Percentiles rank a stretch among this genome's conserved stretches.
Conservation (phyloP, 2,797 vertebrate species). For the Falco peregrinus region DNA sequence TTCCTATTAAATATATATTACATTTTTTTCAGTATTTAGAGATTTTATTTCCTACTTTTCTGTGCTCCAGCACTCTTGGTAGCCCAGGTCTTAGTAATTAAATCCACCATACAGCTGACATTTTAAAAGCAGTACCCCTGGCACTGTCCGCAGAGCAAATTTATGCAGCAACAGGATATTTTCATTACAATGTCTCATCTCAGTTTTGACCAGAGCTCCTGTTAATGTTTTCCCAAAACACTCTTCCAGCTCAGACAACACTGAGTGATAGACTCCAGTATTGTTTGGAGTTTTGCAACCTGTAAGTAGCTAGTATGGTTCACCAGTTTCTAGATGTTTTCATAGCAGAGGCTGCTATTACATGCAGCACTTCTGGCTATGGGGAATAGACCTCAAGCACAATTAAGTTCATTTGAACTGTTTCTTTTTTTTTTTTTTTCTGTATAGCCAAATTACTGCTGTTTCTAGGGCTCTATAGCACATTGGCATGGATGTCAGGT, state of each 20-base stretch:
- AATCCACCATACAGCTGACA: not conserved
- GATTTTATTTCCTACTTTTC: not conserved
- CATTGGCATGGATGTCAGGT: not conserved
- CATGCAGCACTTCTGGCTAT: not conserved
- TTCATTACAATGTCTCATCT: not conserved
- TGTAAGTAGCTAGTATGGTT: not conserved
- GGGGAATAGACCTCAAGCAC: not conserved
- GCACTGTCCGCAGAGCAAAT: not conserved
- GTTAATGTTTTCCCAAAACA: not conserved
- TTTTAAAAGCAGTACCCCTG: not conserved
- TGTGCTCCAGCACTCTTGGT: not conserved
- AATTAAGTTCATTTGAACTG: not conserved
- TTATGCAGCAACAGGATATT: not conserved
- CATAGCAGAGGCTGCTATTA: not conserved
- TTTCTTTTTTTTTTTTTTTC: not conserved
- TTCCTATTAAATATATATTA: not conserved
- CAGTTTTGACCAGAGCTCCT: not conserved
- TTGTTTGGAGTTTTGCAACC: not conserved
- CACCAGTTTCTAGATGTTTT: not conserved
- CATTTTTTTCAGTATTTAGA: not conserved
- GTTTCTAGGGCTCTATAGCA: not conserved
- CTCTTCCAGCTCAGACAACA: not conserved
- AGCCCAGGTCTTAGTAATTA: not conserved
- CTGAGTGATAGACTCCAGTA: not conserved
- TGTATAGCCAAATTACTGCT: not conserved